A percentile compares a stretch with the other conserved stretches of the same genome.
phyloP scores from a whole-genome alignment of 1,140 invertebrate species.

The Mycetomoellerius zeteki region DNA sequence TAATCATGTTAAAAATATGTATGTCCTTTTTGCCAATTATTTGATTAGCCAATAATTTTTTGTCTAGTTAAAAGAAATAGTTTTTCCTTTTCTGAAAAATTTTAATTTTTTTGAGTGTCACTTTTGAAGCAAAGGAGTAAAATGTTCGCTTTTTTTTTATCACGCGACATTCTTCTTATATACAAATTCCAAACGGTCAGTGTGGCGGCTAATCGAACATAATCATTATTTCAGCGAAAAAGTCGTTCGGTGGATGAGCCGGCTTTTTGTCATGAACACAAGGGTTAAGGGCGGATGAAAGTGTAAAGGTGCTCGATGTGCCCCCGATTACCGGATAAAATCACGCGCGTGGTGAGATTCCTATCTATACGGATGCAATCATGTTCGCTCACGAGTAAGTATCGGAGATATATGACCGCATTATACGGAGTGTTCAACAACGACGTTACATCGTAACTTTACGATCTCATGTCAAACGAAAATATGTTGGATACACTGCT shows the following conservation, averaged over 20 bases:
- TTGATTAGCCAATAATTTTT: no score
- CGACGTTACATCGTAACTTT: conserved; percentile 43
- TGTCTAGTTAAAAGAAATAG: no score
- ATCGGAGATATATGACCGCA: conserved; percentile 30
- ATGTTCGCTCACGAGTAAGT: conserved; percentile 36
- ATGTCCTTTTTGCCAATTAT: no score
- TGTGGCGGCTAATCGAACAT: neutral
- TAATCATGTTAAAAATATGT: no score
- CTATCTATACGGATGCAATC: conserved; percentile 52
- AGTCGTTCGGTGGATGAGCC: neutral
- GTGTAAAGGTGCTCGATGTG: conserved; percentile 44
- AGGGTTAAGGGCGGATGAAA: conserved; percentile 33
- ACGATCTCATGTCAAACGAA: conserved; percentile 4
- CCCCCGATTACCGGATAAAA: conserved; percentile 51
- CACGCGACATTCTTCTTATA: neutral
- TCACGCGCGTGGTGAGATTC: conserved; percentile 26
- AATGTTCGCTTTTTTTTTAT: neutral
- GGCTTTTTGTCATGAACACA: neutral
- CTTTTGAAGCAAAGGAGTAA: no score
- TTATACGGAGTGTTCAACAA: neutral
- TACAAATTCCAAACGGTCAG: neutral
- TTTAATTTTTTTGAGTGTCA: no score
- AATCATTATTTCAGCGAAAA: neutral
- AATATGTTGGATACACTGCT: neutral
- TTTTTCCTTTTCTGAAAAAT: no score